These are phyloP conservation scores for Neodon shergylaensis DNA, from an alignment of 2,113 vertebrate species.

Conservation along the genomic window DNA sequence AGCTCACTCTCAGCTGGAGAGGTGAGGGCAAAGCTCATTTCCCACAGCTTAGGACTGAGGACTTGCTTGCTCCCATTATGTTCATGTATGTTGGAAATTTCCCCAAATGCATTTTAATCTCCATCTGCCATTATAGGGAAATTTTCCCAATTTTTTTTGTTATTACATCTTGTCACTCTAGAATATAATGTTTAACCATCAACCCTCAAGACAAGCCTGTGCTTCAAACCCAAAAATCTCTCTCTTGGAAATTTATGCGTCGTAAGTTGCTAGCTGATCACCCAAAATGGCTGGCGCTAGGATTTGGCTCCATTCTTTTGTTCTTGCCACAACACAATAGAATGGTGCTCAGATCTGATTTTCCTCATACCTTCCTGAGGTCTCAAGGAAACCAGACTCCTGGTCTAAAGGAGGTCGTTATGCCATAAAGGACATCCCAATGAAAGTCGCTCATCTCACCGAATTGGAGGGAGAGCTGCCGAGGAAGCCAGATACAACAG, in stretches of 20 bases:
- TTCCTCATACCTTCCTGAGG: neutral
- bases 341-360: neutral
- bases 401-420: neutral
- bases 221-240: conserved; percentile 59
- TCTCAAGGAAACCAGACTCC: neutral
- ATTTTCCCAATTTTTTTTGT: conserved; percentile 77
- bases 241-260: conserved; percentile 65
- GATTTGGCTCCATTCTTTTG: neutral
- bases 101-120: conserved; percentile 83
- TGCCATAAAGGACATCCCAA: neutral
- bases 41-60: conserved; percentile 64
- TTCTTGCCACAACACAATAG: neutral
- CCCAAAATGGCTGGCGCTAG: neutral
- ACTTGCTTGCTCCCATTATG: conserved; percentile 57
- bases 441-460: neutral
- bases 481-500: neutral
- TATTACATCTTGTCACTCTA: conserved; percentile 79
- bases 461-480: neutral
- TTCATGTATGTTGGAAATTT: conserved; percentile 79
- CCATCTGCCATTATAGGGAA: conserved; percentile 83
- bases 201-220: conserved; percentile 70
- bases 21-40: conserved; percentile 37
- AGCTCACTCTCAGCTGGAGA: neutral
- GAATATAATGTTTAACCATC: conserved; percentile 75
- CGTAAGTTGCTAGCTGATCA: conserved; percentile 46